These are phyloP conservation scores for Callosobruchus maculatus DNA, from an alignment of 2,888 invertebrate species.

Conservation along the genomic window DNA sequence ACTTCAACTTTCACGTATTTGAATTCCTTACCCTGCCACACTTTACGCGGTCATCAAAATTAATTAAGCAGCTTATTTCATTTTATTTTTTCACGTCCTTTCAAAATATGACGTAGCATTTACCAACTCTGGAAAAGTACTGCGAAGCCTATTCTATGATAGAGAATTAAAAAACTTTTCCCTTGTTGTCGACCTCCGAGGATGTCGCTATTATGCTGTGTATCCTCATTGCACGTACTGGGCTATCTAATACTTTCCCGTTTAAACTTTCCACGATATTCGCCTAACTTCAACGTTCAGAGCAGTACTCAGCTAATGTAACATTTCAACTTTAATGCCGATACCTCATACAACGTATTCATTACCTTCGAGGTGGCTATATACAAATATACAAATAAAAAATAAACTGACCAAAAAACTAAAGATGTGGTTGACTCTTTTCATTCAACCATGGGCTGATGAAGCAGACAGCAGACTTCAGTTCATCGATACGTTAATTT, in stretches of 20 bases:
- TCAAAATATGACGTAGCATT: background rate
- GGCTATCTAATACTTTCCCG: background rate
- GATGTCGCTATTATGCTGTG: background rate
- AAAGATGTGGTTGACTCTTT: too few relatives aligned
- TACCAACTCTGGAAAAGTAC: background rate
- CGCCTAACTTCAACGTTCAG: background rate
- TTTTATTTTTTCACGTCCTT: background rate
- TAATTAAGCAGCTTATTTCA: background rate
- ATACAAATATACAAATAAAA: too few relatives aligned
- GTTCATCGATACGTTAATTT: too few relatives aligned
- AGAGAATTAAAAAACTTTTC: background rate
- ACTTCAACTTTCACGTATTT: too few relatives aligned
- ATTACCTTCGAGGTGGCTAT: too few relatives aligned
- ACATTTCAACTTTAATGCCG: too few relatives aligned
- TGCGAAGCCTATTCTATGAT: background rate
- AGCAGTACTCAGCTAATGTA: background rate
- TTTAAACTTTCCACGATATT: background rate
- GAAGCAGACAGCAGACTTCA: too few relatives aligned
- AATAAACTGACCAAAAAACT: too few relatives aligned
- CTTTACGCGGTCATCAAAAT: too few relatives aligned
- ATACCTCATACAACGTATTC: too few relatives aligned
- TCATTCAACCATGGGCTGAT: too few relatives aligned
- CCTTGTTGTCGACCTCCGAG: background rate
- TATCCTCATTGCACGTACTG: background rate
- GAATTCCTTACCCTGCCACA: too few relatives aligned